These are phyloP conservation scores for Folsomia manolachei DNA, from an alignment of 2,888 invertebrate species.

Conservation along the genomic window DNA sequence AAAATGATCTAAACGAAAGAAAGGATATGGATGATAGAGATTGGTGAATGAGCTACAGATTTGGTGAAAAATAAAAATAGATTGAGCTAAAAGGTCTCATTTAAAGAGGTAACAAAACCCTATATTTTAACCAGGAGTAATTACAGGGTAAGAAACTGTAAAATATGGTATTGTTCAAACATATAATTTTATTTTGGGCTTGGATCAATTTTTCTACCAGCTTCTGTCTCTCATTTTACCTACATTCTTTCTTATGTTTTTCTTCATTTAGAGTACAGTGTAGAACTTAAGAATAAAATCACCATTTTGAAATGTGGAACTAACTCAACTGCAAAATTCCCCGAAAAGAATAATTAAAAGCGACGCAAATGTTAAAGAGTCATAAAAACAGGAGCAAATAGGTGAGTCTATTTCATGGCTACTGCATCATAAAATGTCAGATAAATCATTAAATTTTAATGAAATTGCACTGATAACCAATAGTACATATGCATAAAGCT, in stretches of 20 bases:
- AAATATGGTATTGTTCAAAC: not conserved
- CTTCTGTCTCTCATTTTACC: not conserved
- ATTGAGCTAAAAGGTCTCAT: not conserved
- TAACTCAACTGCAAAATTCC: not conserved
- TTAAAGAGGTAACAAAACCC: not conserved
- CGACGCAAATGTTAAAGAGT: not conserved
- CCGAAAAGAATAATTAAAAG: no score
- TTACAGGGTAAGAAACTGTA: not conserved
- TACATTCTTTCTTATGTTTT: not conserved
- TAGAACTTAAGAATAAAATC: not conserved
- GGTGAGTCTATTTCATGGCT: not conserved
- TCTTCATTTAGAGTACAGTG: not conserved
- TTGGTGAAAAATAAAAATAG: constrained; percentile 5
- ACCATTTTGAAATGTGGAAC: not conserved
- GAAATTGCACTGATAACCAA: constrained; percentile 12
- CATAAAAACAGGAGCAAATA: not conserved
- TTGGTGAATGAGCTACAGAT: not conserved
- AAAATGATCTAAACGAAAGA: no score
- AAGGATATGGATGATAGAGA: not conserved
- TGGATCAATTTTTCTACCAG: not conserved
- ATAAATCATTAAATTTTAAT: constrained; percentile 16
- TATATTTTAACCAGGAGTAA: not conserved
- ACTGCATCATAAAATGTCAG: constrained; percentile 7
- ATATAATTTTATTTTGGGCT: not conserved
- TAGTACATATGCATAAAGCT: no score